Evolutionary conservation across 2,888 invertebrate genomes (phyloP), one percentile per base, ranked within the genome.

Genomic region (Pristionchus mayeri): DNA sequence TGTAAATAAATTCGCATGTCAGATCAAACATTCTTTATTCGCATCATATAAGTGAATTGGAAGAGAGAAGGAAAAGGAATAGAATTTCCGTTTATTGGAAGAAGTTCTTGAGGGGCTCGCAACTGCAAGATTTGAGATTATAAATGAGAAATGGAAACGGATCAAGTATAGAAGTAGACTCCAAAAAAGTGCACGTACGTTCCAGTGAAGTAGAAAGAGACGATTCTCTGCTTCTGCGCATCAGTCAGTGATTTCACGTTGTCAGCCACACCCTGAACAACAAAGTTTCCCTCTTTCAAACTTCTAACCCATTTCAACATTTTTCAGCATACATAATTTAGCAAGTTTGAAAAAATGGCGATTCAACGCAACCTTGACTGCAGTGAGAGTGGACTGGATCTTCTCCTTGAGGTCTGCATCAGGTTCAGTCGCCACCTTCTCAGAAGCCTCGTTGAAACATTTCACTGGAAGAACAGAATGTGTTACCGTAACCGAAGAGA

Each of bases 61-160:
- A 7, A 16, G 30, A 60, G 30, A 11, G 30, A 30, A 11, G 21
- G 21, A 63, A 63, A 63, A 63, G 18, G 34, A 18, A 63, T 34
- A 27, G 21, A 3, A 18, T 63, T 18, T 11, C 34, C n/a, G 24
- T 18, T 71, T 44, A 71, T 18, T 71, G 71, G 71, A 71, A 71
- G 71, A 71, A 71, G 71, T 71, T 71, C 71, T 71, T 71, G 71
- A 71, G 71, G 11, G 71, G 71, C 24, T 71, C 71, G 71, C 71
- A 71, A 13, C 71, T 71, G 71, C 1, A 67, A 37, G 18, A 21
- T 1, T 18, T 7, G 11, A 27, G 0, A 27, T 60, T 60, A 60
- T 27, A 27, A 24, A 34, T 34, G 13, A 24, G n/a, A n/a, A n/a
- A n/a, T n/a, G n/a, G n/a, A 54, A 54, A 54, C 6, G 6, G 13